Base-by-base conservation (phyloP, 2,797 vertebrate genomes). In the Pangasius krempfi region DNA sequence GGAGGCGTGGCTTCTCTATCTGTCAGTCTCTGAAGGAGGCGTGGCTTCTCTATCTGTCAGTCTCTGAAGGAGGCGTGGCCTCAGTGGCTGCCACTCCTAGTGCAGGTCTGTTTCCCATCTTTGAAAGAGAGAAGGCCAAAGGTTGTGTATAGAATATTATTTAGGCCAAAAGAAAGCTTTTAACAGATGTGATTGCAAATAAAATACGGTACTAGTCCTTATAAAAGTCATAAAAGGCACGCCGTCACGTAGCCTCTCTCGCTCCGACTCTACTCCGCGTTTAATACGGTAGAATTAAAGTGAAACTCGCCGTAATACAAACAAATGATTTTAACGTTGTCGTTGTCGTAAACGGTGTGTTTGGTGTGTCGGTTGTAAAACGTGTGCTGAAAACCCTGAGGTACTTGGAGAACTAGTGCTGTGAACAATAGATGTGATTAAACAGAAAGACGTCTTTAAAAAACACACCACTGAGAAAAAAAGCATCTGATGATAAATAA, bases 401-500 rank as follows among this genome's bases (percentile, higher is more conserved):
- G 8, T 56, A 22, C 18, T 80, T 58, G 0, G 18, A 80, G n/a
- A 5, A 20, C 52, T 9, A 10, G 30, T 22, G 2, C 64, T 50
- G 75, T 88, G 94, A 94, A 97, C 96, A 97, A 96, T 96, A 94
- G 94, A 90, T 92, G 94, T 96, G 96, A 96, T 96, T 96, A 95
- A 95, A 93, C 93, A 88, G 91, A 91, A 91, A 64, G 50, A 70
- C 30, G n/a, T 66, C 40, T 88, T 72, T 56, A 68, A 84, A 70
- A 37, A 72, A 72, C 1, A 18, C 37, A 40, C 56, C 72, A 64
- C 73, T 64, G 87, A 84, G 22, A 16, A 27, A 60, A 86, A 58
- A n/a, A 86, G 62, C 44, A 22, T 90, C 86, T 91, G 90, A 89
- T 87, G 89, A 87, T 87, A 87, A 86, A 87, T 84, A 86, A 60